Conservation (phyloP, 2,113 vertebrate species). For the Pangasianodon hypophthalmus region DNA sequence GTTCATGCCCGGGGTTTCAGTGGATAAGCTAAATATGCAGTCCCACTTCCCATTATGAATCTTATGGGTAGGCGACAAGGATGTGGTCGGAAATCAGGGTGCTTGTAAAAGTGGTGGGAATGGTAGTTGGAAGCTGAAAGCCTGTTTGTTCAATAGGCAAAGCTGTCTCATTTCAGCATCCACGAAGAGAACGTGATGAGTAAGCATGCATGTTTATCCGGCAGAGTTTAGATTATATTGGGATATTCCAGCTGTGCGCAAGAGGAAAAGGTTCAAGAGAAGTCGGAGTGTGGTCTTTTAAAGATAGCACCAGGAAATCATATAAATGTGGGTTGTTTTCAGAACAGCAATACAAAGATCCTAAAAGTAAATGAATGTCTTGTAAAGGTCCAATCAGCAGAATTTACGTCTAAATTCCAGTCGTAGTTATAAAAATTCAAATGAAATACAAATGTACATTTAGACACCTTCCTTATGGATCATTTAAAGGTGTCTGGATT, state of each 20-base stretch:
- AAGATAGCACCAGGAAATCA: conserved; percentile 55
- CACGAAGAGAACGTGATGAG: conserved; percentile 47
- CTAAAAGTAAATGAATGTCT: background rate
- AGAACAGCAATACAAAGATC: background rate
- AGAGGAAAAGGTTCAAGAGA: conserved; percentile 50
- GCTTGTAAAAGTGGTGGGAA: conserved; percentile 26
- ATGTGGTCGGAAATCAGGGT: conserved; percentile 56
- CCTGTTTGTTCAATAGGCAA: background rate
- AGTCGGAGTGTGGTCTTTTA: background rate
- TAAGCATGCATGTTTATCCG: conserved; percentile 51
- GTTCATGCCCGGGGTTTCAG: conserved; percentile 44
- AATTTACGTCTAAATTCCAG: background rate
- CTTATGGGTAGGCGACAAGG: background rate
- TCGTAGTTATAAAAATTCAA: background rate
- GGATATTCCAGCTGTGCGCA: conserved; percentile 62
- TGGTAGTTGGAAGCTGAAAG: background rate
- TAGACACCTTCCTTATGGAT: background rate
- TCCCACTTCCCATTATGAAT: conserved; percentile 8
- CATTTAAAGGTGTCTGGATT: conserved; percentile 20
- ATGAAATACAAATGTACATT: background rate
- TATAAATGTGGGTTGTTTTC: conserved; percentile 36
- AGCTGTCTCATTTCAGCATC: background rate
- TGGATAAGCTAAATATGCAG: conserved; percentile 55
- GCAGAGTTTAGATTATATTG: conserved; percentile 61
- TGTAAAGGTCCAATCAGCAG: background rate